Evolutionary conservation across 1,140 invertebrate species (phyloP), one percentile per base, ranked within the genome.

Genomic region (Apis cerana): DNA sequence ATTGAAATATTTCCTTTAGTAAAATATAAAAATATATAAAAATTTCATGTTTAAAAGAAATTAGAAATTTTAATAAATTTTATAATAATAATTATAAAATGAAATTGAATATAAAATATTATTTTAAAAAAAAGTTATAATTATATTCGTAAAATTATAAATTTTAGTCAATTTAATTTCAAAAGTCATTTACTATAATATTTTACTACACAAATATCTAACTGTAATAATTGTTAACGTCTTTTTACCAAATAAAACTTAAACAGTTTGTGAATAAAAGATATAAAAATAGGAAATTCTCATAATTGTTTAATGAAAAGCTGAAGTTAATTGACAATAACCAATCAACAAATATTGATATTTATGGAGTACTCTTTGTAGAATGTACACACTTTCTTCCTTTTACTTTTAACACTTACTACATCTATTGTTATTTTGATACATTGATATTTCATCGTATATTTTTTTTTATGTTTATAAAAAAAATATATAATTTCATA

Each of bases 281-380:
- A 72, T 81, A 72, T 58, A 54, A 76, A 81, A 64, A 81, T 58
- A 76, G 43, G 72, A 13, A n/a, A 64, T 75, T 65, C 17, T 72
- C 72, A 43, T 48, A 19, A 64, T 56, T 61, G 72, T 76, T 76
- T 17, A 54, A 76, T 68, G 80, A 76, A 68, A 62, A 81, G 72
- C 72, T 81, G 72, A 72, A 81, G 72, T 81, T 81, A 81, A 81
- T 76, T 81, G 64, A 81, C 68, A 81, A 81, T 81, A 81, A 76
- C 72, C 80, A 50, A 81, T 75, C 72, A 72, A 81, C 80, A 68
- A 64, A 54, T 81, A 68, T 72, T 64, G 80, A 81, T 81, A 76
- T 81, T 81, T 81, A 81, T 81, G 72, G 72, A 81, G 64, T 64
- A 75, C 80, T 75, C 64, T 48, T 65, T 75, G 72, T 72, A 23